These are phyloP conservation scores for Caenorhabditis sp. DNA, from an alignment of 2,888 invertebrate species.

Conservation along the genomic window DNA sequence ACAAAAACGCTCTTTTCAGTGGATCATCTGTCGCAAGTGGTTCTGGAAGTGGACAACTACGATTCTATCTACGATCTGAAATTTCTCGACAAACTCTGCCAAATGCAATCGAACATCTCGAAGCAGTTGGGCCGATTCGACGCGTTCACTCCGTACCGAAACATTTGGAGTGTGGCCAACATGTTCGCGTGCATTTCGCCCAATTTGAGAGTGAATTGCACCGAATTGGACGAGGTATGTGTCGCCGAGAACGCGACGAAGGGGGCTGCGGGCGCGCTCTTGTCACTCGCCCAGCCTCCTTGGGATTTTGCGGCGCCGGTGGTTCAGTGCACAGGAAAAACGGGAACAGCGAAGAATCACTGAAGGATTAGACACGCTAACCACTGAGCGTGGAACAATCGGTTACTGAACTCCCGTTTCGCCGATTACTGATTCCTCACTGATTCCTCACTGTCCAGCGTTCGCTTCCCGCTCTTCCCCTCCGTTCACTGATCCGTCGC, in stretches of 20 bases:
- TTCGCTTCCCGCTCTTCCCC: too few species aligned
- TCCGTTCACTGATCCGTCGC: too few species aligned
- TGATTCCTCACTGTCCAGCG: too few species aligned
- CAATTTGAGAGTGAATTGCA: slow-evolving; percentile 70
- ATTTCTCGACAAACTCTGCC: slow-evolving; percentile 71
- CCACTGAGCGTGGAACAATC: too few species aligned
- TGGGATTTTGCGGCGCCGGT: too few species aligned
- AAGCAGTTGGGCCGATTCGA: slow-evolving; percentile 63
- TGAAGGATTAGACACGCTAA: too few species aligned
- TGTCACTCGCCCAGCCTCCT: too few species aligned
- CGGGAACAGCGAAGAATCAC: too few species aligned
- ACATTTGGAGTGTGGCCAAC: slow-evolving; percentile 74
- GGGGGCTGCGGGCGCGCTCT: neutral
- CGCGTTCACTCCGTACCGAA: slow-evolving; percentile 65
- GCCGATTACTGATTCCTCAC: too few species aligned
- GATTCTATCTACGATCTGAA: slow-evolving; percentile 66
- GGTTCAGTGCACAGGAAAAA: too few species aligned
- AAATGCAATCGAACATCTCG: slow-evolving; percentile 65
- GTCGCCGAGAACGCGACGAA: too few species aligned
- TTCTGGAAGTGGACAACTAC: slow-evolving; percentile 67
- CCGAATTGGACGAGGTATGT: slow-evolving; percentile 65
- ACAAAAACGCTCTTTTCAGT: slow-evolving; percentile 72
- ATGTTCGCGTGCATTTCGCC: slow-evolving; percentile 75
- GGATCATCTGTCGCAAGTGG: slow-evolving; percentile 76
- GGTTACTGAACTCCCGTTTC: too few species aligned